phyloP scores from a whole-genome alignment of 2,888 invertebrate species.

The Drosophila setosimentum region DNA sequence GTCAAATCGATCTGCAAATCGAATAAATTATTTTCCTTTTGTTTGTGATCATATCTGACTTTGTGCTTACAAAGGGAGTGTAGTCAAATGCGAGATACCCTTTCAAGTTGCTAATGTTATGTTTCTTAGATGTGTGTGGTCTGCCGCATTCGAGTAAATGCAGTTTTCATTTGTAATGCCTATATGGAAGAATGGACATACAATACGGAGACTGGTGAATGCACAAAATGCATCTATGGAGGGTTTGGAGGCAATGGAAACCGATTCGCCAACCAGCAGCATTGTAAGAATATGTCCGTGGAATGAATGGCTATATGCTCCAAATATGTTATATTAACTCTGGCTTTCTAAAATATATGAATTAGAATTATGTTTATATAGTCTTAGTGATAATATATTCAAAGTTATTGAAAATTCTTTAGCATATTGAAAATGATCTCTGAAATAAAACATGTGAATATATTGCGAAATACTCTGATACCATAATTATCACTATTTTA shows the following conservation, averaged over 20 bases:
- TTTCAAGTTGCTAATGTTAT: neutral
- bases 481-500: too few species aligned
- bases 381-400: neutral
- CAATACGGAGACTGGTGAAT: slow-evolving; percentile 30
- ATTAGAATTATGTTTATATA: neutral
- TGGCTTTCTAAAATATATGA: neutral
- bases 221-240: slow-evolving; percentile 63
- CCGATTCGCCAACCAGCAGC: slow-evolving; percentile 36
- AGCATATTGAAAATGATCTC: too few species aligned
- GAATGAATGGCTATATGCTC: too few species aligned
- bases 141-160: slow-evolving; percentile 52
- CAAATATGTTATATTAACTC: too few species aligned
- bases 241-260: slow-evolving; percentile 73
- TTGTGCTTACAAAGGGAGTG: slow-evolving; percentile 32
- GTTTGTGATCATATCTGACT: slow-evolving; percentile 3
- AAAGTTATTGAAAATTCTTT: too few species aligned
- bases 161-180: too few species aligned
- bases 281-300: too few species aligned
- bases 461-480: too few species aligned
- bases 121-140: slow-evolving; percentile 47
- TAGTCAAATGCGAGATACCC: neutral
- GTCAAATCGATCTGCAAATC: neutral
- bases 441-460: too few species aligned
- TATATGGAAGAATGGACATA: too few species aligned
- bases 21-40: slow-evolving; percentile 26